These are phyloP conservation scores for Brachypalpus laphriformis DNA, from an alignment of 2,888 invertebrate genomes.

Conservation along the genomic window DNA sequence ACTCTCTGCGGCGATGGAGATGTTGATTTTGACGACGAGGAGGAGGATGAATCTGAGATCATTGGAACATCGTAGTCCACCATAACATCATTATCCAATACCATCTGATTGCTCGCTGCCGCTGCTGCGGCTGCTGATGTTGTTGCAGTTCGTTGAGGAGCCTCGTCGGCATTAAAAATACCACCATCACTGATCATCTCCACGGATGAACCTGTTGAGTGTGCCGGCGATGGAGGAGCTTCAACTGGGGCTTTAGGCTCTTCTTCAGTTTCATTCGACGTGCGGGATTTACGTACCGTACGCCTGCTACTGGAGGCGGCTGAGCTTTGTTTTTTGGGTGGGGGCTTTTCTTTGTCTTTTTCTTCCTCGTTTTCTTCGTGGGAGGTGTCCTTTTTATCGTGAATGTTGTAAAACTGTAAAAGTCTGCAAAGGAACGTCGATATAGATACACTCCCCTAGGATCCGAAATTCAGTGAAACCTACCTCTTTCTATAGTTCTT, in stretches of 20 bases:
- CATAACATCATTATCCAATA: constrained; percentile 79
- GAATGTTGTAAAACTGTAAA: constrained; percentile 89
- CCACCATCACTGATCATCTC: constrained; percentile 73
- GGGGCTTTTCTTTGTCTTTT: constrained; percentile 69
- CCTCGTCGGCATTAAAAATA: constrained; percentile 44
- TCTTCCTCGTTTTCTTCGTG: constrained; percentile 79
- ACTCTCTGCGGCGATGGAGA: constrained; percentile 72
- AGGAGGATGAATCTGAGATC: constrained; percentile 72
- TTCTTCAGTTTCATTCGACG: constrained; percentile 73
- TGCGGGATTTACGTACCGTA: constrained; percentile 6
- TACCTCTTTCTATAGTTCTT: constrained; percentile 87
- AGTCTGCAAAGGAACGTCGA: constrained; percentile 84
- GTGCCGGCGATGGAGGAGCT: constrained; percentile 71
- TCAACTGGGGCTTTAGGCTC: constrained; percentile 75
- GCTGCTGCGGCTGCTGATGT: constrained; percentile 20
- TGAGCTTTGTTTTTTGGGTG: constrained; percentile 82
- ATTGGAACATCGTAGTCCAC: constrained; percentile 81
- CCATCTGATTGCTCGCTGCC: constrained; percentile 74
- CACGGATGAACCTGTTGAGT: constrained; percentile 75
- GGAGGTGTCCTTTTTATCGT: constrained; percentile 81
- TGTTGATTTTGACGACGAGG: constrained; percentile 77
- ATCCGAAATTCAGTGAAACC: constrained; percentile 31
- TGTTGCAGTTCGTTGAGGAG: constrained; percentile 2
- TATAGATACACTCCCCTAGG: not conserved
- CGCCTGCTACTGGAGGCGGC: constrained; percentile 75